These are phyloP conservation scores for Temnothorax longispinosus DNA, from an alignment of 1,140 invertebrate species.

Conservation along the genomic window DNA sequence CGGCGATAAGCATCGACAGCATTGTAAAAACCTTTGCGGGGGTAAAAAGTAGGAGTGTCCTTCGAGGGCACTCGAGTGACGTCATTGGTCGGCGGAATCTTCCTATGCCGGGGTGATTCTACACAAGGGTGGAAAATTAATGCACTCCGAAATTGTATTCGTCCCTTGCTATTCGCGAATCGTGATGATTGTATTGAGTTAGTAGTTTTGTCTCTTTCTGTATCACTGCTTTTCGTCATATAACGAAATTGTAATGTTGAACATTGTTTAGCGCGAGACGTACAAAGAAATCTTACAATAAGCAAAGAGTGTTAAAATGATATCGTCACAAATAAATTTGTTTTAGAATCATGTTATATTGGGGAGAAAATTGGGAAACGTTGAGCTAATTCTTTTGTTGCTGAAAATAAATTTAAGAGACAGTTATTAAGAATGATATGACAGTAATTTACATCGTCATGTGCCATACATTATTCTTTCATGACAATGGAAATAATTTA, in stretches of 20 bases:
- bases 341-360: neutral
- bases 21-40: constrained; percentile 31
- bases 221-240: neutral
- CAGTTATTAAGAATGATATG: neutral
- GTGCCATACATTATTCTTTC: neutral
- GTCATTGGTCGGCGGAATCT: constrained; percentile 66
- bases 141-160: neutral
- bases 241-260: neutral
- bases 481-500: constrained; percentile 18
- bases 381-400: neutral
- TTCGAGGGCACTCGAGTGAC: constrained; percentile 63
- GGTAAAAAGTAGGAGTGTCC: constrained; percentile 76
- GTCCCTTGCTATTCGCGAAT: neutral
- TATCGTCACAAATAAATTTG: neutral
- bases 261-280: neutral
- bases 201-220: neutral
- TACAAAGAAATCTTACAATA: neutral
- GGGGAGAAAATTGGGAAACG: neutral
- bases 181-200: neutral
- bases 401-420: neutral
- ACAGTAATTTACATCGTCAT: neutral
- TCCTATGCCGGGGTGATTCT: constrained; percentile 52
- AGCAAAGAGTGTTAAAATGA: neutral
- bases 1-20: constrained; percentile 66
- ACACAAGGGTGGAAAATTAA: constrained; percentile 60